Evolutionary conservation across 92 coral and sea anemone genomes (phyloP), one percentile per base, ranked within the genome.

Genomic region (Bergia sp.): DNA sequence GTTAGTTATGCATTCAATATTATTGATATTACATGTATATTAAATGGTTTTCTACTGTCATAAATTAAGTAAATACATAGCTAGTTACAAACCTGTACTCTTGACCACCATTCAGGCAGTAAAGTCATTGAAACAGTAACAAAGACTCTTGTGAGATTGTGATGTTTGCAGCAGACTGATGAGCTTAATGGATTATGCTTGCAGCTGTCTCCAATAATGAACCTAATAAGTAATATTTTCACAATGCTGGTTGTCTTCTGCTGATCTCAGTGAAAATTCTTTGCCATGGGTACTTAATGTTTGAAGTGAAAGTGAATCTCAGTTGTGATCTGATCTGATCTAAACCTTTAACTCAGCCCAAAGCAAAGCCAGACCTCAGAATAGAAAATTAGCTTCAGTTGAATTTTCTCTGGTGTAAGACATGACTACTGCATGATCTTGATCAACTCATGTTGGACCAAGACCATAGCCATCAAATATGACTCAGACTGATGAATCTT

Each of bases 101-200:
- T 44, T 7, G 12, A 41, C 37, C 80, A 76, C 29, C 13, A 76
- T 76, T 76, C 45, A 76, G 45, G 50, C 45, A 76, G 80, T 76
- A 76, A 76, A 76, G 36, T 18, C 5, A 15, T 76, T 76, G 80
- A 76, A 76, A 76, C 77, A 73, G 45, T 37, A 67, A 6, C 41
- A 74, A 38, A 47, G 45, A 74, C n/a, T 74, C 39, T 74, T 74
- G 44, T 40, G 79, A 76, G 36, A 76, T 76, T 76, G 37, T 20
- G 15, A 37, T 18, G 37, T 16, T 76, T 76, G 53, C 45, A 5
- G 41, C 15, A 72, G 9, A 72, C 41, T 74, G 43, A 38, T 39
- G 15, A 15, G 21, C 21, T 61, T 74, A 29, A 72, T 5, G 76
- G 76, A 20, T 61, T 61, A 3, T 21, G 29, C 69, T 38, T 36